Conservation (phyloP, 2,888 invertebrate species). For the Calliphora vomitoria region DNA sequence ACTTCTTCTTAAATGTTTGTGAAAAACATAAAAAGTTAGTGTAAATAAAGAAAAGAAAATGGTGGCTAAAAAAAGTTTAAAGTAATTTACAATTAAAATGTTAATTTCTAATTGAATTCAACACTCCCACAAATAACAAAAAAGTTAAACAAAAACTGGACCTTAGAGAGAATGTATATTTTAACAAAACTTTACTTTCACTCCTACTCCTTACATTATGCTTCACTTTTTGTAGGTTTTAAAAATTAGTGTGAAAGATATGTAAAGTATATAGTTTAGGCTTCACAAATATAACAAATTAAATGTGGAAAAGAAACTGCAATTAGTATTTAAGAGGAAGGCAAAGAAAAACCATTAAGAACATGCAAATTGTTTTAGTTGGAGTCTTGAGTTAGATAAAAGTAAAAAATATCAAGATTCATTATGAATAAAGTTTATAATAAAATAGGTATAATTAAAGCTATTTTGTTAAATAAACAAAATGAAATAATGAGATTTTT, state of each 20-base stretch:
- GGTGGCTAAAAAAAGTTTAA: conserved; percentile 50
- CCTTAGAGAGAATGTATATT: neutral
- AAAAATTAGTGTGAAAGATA: conserved; percentile 37
- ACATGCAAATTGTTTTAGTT: conserved; percentile 23
- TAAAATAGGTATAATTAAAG: neutral
- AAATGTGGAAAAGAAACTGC: conserved; percentile 14
- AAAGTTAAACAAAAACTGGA: conserved; percentile 15
- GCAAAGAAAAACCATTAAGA: neutral
- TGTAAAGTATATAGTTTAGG: conserved; percentile 58
- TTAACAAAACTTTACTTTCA: neutral
- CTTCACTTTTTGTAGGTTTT: neutral
- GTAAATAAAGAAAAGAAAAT: neutral
- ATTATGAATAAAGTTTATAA: neutral
- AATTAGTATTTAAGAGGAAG: conserved; percentile 26
- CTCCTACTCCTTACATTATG: neutral
- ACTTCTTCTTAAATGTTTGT: neutral
- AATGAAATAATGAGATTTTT: neutral
- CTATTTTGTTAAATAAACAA: neutral
- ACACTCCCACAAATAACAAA: conserved; percentile 3
- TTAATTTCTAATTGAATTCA: conserved; percentile 81
- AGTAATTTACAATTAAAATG: conserved; percentile 82
- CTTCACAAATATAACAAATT: conserved; percentile 1
- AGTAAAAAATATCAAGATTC: neutral
- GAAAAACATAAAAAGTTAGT: neutral
- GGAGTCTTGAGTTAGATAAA: conserved; percentile 3